These are phyloP conservation scores for Crossocerus cetratus DNA, from an alignment of 2,888 invertebrate genomes.

Conservation along the genomic window DNA sequence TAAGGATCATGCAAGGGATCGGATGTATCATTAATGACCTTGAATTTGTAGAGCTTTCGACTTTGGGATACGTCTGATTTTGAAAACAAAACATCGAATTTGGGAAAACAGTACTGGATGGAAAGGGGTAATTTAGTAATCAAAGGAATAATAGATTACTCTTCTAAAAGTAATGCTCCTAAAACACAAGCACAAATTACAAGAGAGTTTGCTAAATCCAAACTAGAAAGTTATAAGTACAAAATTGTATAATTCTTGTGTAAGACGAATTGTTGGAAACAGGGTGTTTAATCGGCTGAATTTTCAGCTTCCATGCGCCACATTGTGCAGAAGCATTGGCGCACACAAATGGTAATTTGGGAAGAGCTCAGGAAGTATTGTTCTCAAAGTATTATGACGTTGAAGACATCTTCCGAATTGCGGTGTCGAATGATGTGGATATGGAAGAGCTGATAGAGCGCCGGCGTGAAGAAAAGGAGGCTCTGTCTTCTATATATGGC, in stretches of 20 bases:
- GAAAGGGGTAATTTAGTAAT: slow-evolving; percentile 87
- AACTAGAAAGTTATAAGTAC: slow-evolving; percentile 83
- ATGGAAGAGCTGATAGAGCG: slow-evolving; percentile 81
- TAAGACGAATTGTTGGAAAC: slow-evolving; percentile 3
- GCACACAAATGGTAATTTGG: slow-evolving; percentile 83
- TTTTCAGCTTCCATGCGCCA: slow-evolving; percentile 84
- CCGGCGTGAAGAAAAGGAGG: slow-evolving; percentile 85
- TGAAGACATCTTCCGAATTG: slow-evolving; percentile 74
- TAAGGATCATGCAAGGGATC: slow-evolving; percentile 12
- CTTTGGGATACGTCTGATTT: slow-evolving; percentile 77
- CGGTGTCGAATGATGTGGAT: slow-evolving; percentile 75
- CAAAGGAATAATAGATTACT: slow-evolving; percentile 85
- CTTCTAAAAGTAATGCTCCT: slow-evolving; percentile 79
- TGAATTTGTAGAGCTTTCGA: slow-evolving; percentile 76
- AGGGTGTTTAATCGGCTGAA: slow-evolving; percentile 45
- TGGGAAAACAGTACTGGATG: slow-evolving; percentile 87
- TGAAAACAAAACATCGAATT: slow-evolving; percentile 83
- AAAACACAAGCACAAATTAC: slow-evolving; percentile 82
- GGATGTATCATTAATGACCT: not conserved
- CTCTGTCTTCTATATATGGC: slow-evolving; percentile 88
- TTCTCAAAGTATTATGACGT: slow-evolving; percentile 84
- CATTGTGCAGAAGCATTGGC: slow-evolving; percentile 88
- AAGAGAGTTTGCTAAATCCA: slow-evolving; percentile 84
- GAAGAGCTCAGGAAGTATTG: slow-evolving; percentile 84
- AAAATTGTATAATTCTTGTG: slow-evolving; percentile 21